phyloP scores from a whole-genome alignment of 2,888 invertebrate species.

The Melipona beecheii region DNA sequence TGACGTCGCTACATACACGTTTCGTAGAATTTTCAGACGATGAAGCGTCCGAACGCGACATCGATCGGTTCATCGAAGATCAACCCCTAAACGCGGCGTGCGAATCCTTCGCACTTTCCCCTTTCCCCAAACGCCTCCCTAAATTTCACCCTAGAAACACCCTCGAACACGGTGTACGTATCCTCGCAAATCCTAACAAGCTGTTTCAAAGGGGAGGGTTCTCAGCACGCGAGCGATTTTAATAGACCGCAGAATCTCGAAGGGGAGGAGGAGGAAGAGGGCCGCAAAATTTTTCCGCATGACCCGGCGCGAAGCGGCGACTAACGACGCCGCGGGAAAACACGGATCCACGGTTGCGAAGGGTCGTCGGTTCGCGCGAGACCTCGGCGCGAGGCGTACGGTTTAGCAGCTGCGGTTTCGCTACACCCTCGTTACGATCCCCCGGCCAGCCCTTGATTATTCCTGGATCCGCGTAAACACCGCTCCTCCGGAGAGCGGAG shows the following conservation, averaged over 20 bases:
- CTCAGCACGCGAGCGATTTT: slow-evolving; percentile 26
- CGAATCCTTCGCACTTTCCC: slow-evolving; percentile 13
- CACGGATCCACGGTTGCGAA: slow-evolving; percentile 8
- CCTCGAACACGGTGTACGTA: not conserved
- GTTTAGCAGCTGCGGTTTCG: slow-evolving; percentile 69
- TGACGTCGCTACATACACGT: no score
- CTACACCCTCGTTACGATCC: slow-evolving; percentile 73
- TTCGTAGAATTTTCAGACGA: no score
- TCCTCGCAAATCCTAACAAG: slow-evolving; percentile 9
- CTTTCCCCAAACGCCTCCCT: not conserved
- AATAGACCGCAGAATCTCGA: slow-evolving; percentile 27
- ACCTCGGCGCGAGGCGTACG: slow-evolving; percentile 2
- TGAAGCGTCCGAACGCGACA: no score
- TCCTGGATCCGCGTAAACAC: slow-evolving; percentile 72
- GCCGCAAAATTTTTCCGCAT: slow-evolving; percentile 53
- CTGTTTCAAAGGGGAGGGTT: slow-evolving; percentile 23
- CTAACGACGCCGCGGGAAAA: slow-evolving; percentile 48
- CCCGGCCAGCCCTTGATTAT: slow-evolving; percentile 69
- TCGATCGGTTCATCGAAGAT: no score
- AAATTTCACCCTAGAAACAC: slow-evolving; percentile 11
- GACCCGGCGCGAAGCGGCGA: slow-evolving; percentile 33
- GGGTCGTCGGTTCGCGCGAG: not conserved
- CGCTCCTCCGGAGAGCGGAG: slow-evolving; percentile 20
- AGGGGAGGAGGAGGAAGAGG: slow-evolving; percentile 1
- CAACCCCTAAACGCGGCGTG: not conserved